Percentiles rank a stretch among this genome's conserved stretches.
phyloP scores from a whole-genome alignment of 1,140 invertebrate species.

The Hycleus cichorii region DNA sequence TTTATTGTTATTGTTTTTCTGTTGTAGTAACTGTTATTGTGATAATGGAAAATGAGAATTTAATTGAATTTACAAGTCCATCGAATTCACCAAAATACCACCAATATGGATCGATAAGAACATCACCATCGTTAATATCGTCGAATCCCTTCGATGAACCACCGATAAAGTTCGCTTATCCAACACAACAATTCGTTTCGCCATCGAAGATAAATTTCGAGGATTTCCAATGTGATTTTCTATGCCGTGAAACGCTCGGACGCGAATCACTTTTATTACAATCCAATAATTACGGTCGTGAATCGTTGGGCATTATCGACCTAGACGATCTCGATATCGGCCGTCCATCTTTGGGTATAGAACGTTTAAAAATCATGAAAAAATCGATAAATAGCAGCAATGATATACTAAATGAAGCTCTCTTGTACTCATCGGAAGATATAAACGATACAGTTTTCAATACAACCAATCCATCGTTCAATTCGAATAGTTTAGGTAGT shows the following conservation, averaged over 20 bases:
- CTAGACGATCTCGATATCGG: slow-evolving; percentile 10
- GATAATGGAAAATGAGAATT: neutral
- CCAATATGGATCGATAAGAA: neutral
- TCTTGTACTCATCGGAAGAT: neutral
- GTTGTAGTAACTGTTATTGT: too few species aligned
- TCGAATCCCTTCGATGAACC: neutral
- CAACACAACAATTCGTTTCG: neutral
- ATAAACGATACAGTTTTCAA: too few species aligned
- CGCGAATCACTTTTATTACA: slow-evolving; percentile 1
- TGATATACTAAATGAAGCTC: neutral
- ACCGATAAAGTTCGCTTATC: neutral
- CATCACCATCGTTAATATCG: slow-evolving; percentile 3
- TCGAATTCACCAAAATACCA: neutral
- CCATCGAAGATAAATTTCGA: too few species aligned
- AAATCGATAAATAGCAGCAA: neutral
- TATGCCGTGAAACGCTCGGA: neutral
- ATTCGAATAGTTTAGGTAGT: slow-evolving; percentile 1
- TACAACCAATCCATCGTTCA: slow-evolving; percentile 2
- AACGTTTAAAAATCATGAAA: neutral
- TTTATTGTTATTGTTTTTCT: too few species aligned
- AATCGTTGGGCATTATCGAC: slow-evolving; percentile 18
- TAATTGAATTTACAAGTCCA: slow-evolving; percentile 10
- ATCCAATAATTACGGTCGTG: slow-evolving; percentile 4
- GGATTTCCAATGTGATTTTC: too few species aligned
- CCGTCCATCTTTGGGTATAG: slow-evolving; percentile 3